Evolutionary conservation across 2,113 vertebrate genomes (phyloP).

Genomic region (Lophochroa leadbeateri): DNA sequence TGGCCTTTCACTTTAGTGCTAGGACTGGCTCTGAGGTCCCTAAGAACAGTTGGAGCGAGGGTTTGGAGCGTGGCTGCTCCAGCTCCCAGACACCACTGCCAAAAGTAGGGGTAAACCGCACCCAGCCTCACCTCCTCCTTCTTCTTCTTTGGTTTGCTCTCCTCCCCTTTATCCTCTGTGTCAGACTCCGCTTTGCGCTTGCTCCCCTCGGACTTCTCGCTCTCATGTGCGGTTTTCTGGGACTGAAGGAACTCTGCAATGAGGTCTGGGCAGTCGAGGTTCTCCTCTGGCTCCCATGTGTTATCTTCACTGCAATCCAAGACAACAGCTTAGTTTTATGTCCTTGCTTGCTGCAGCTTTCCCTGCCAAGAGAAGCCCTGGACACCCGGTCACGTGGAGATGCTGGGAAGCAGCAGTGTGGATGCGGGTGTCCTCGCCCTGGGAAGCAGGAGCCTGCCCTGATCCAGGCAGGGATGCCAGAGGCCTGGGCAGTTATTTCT

Average conservation of each 20-base stretch:
- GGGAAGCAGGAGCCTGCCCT: neutral
- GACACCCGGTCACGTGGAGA: accelerated
- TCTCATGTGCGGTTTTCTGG: constrained; percentile 89
- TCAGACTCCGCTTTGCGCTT: constrained; percentile 91
- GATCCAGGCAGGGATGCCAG: neutral
- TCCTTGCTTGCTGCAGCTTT: neutral
- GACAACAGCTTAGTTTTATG: too few relatives aligned
- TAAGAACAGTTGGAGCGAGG: neutral
- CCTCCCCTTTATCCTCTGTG: constrained; percentile 84
- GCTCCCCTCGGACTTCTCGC: constrained; percentile 80
- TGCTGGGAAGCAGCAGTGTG: neutral
- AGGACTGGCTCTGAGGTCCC: neutral
- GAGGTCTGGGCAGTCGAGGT: constrained; percentile 95
- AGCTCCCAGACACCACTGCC: accelerated
- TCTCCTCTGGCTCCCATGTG: constrained; percentile 98
- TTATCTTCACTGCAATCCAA: constrained; percentile 89
- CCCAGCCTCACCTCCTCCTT: constrained; percentile 87
- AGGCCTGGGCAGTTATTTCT: neutral
- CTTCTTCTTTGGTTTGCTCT: constrained; percentile 94
- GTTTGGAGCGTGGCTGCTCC: accelerated
- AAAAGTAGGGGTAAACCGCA: neutral
- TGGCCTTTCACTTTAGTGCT: neutral
- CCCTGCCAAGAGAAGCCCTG: accelerated
- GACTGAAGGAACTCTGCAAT: constrained; percentile 95
- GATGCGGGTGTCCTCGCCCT: neutral